Evolutionary conservation across 2,888 invertebrate species (phyloP).

Genomic region (Conops quadrifasciatus): DNA sequence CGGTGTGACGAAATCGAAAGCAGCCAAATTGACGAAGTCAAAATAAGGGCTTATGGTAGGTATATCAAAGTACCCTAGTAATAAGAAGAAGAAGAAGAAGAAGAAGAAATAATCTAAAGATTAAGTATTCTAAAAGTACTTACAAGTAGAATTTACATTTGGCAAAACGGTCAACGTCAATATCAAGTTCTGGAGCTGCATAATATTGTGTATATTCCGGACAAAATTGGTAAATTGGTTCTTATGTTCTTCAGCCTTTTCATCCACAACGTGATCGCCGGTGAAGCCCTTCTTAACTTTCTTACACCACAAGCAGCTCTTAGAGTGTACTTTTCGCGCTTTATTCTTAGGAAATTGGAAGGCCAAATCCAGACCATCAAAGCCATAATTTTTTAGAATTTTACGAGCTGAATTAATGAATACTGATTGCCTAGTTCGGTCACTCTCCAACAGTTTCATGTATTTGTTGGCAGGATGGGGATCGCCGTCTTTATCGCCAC

Average conservation of each 20-base stretch:
- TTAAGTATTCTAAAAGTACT: conserved; percentile 50
- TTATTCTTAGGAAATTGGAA: conserved; percentile 85
- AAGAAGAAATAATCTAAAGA: no score
- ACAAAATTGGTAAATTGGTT: conserved; percentile 82
- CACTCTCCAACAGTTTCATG: conserved; percentile 76
- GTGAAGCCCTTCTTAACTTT: conserved; percentile 78
- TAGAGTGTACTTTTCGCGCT: conserved; percentile 77
- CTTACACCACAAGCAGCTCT: conserved; percentile 74
- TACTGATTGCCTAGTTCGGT: conserved; percentile 74
- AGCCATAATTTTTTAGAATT: conserved; percentile 78
- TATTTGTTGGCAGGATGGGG: conserved; percentile 73
- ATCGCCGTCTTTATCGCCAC: conserved; percentile 77
- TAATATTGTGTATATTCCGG: conserved; percentile 76
- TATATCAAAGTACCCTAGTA: conserved; percentile 79
- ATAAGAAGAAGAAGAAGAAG: no score
- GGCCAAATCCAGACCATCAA: conserved; percentile 87
- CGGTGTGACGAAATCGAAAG: conserved; percentile 82
- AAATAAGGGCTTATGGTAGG: conserved; percentile 76
- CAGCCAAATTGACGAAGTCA: conserved; percentile 80
- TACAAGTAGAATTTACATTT: conserved; percentile 80
- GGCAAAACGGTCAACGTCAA: conserved; percentile 77
- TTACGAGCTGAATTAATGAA: conserved; percentile 79
- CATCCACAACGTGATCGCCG: conserved; percentile 76
- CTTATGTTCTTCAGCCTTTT: conserved; percentile 78
- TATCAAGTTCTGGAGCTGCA: conserved; percentile 73